Base-by-base conservation (phyloP, 2,113 vertebrate species). In the Chloebia gouldiae region DNA sequence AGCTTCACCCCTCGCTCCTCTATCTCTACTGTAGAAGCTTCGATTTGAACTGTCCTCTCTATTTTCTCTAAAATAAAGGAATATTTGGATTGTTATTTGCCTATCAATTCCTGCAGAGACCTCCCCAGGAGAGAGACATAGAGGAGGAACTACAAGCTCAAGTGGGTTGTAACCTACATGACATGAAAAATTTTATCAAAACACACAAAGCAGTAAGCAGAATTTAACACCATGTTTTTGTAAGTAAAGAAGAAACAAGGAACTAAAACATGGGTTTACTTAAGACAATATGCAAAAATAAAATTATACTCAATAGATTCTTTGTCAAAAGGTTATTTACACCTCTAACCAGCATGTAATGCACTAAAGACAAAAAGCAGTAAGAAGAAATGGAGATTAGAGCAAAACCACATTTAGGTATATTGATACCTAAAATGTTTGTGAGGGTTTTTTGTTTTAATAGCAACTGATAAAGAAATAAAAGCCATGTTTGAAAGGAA, bases 1-100 rank as follows among this genome's bases (percentile, higher is more conserved):
- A 99, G 99, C 78, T 99, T 99, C 73, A 99, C 99, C 30, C 99
- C 99, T 61, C 99, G 97, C 90, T 99, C 99, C 94, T 99, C 99
- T 19, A 99, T 99, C 95, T 99, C 99, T 76, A 99, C 99, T 2
- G 99, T 99, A 3, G 98, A 99, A 16, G 99, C 99, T 97, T 99
- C 99, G 1, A 99, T 99, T 95, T 99, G 98, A 95, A 99, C 99
- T 0, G 99, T 99, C 69, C 99, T 98, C 96, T 99, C 98, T 56
- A 99, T 99, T 95, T 99, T 99, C 95, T 99, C 99, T 99, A 96
- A 64, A 69, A 81, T 27, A 93, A 81, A 54, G 78, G 61, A 95
- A 81, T 5, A 86, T 71, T 90, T 51, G n/a, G 4, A 66, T 61
- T 69, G 65, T 94, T 90, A 83, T 56, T 70, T 19, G 61, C 37